Conservation (phyloP, 2,113 vertebrate species). For the Pangasianodon gigas region DNA sequence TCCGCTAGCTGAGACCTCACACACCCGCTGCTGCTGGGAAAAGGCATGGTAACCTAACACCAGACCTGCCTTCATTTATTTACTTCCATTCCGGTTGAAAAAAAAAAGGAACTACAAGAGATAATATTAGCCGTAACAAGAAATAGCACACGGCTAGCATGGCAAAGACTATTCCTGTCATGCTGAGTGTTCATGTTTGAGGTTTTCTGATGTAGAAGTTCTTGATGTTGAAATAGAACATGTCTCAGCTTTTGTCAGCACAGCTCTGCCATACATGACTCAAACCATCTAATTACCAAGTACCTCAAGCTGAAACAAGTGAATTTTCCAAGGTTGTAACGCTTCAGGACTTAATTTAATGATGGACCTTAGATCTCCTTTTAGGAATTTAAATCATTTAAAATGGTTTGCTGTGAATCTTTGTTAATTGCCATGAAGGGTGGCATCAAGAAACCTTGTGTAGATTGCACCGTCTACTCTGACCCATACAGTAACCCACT, state of each 20-base stretch:
- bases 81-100: background rate
- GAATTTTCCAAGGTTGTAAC: background rate
- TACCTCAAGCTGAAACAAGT: background rate
- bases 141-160: background rate
- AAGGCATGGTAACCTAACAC: background rate
- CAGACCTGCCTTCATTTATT: background rate
- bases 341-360: background rate
- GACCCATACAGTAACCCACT: no score
- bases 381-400: background rate
- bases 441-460: background rate
- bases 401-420: background rate
- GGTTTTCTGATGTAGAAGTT: background rate
- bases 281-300: background rate
- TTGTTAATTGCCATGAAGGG: background rate
- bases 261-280: background rate
- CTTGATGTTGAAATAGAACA: background rate
- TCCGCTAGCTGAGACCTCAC: background rate
- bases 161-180: background rate
- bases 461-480: background rate
- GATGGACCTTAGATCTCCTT: background rate
- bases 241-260: background rate
- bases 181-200: slow-evolving; percentile 8
- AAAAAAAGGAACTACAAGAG: background rate
- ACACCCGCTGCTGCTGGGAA: background rate
- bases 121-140: background rate